Evolutionary conservation across 1,140 invertebrate genomes (phyloP), one percentile per base, ranked within the genome.

Genomic region (Megalopta genalis): DNA sequence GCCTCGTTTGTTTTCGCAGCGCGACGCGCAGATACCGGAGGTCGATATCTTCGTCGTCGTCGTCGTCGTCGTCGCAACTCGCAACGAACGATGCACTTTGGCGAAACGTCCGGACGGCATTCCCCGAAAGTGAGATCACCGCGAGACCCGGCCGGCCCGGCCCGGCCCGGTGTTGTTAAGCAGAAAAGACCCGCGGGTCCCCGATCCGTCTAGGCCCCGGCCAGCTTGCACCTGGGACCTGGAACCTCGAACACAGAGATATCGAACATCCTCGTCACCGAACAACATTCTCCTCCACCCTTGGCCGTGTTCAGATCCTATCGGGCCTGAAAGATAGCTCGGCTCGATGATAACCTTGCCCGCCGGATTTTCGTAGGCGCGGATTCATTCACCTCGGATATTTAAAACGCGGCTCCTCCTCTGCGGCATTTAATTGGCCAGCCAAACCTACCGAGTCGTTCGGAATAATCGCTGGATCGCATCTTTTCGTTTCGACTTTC

Each of bases 111-210:
- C 86, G 90, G 86, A 89, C 90, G 82, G 88, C 91, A 92, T 92
- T 92, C 91, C 88, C 88, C 74, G 77, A 62, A 80, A 82, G 85
- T 92, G 91, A 92, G 90, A 91, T 92, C 91, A 92, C 83, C 89
- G 86, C 63, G 9, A 82, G 86, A 80, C 82, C 85, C 18, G 81
- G 84, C 84, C 7, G 39, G 12, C 39, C 83, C 81, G 71, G 63
- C 84, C 82, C 74, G 39, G 37, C 63, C 63, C 80, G 84, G 81
- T 25, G 49, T 65, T 59, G 63, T 84, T 71, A 42, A 42, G 32
- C 32, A 32, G 32, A 32, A 32, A 32, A 32, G 32, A 32, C 57
- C 74, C 74, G 74, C 69, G 60, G 14, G 57, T 32, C 32, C 42
- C 42, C 21, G 32, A 46, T 76, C 80, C 65, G 23, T 83, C 68